Conservation (phyloP, 1,140 invertebrate genomes). For the Drosophila bocqueti region DNA sequence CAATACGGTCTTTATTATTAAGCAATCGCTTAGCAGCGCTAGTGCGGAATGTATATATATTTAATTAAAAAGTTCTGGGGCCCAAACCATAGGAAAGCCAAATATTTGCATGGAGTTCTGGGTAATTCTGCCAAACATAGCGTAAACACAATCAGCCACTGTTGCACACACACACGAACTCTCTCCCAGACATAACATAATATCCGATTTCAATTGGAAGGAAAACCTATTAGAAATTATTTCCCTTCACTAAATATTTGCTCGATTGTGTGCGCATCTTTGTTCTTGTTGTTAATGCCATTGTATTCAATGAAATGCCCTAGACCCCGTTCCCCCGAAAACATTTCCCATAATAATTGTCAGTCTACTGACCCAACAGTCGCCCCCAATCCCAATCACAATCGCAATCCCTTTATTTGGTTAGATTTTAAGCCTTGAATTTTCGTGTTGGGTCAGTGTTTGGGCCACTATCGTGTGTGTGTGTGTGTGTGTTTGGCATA, state of each 20-base stretch:
- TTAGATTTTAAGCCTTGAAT: slow-evolving; percentile 69
- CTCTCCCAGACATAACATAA: slow-evolving; percentile 54
- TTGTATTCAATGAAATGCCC: slow-evolving; percentile 56
- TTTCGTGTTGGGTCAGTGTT: slow-evolving; percentile 45
- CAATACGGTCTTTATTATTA: slow-evolving; percentile 45
- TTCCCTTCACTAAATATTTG: slow-evolving; percentile 74
- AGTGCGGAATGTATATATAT: slow-evolving; percentile 20
- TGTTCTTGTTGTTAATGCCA: slow-evolving; percentile 51
- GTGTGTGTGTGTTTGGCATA: slow-evolving; percentile 44
- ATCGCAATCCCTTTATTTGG: slow-evolving; percentile 26
- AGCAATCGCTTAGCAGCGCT: slow-evolving; percentile 36
- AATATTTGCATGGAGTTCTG: slow-evolving; percentile 49
- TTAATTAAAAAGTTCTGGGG: slow-evolving; percentile 70
- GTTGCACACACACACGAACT: slow-evolving; percentile 13
- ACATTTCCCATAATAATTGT: slow-evolving; percentile 52
- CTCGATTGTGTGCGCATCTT: slow-evolving; percentile 50
- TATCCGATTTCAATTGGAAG: slow-evolving; percentile 73
- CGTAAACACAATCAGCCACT: slow-evolving; percentile 42
- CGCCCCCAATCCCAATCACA: slow-evolving; percentile 5
- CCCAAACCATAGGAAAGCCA: slow-evolving; percentile 25
- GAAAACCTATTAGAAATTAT: slow-evolving; percentile 82
- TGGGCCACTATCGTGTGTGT: slow-evolving; percentile 1
- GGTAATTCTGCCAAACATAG: slow-evolving; percentile 59
- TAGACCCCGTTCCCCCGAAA: slow-evolving; percentile 21
- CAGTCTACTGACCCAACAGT: slow-evolving; percentile 26